Evolutionary conservation across 35 echinoderm and acorn worm species (phyloP), one percentile per base, ranked within the genome.

Genomic region (Strongylocentrotus purpuratus): DNA sequence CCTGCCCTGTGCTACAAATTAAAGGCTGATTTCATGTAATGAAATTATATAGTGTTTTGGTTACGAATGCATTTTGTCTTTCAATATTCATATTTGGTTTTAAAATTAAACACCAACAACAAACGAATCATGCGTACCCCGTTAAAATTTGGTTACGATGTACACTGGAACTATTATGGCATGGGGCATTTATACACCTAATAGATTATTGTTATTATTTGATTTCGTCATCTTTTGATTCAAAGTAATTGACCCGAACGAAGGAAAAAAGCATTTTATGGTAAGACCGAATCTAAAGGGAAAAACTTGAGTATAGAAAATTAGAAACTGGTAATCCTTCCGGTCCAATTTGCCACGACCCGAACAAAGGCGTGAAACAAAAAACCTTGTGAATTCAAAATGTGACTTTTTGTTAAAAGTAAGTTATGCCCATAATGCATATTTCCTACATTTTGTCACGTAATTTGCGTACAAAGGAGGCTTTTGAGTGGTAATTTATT

Each of bases 391-490:
- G 65, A n/a, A 78, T 28, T 28, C 65, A 78, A 22, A 78, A 78
- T n/a, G 28, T 28, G 28, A 78, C 65, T 22, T 78, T 78, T 78
- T 18, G 7, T 28, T 2, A 78, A n/a, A 78, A 78, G 20, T n/a
- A n/a, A 78, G 4, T n/a, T 22, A 78, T 78, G 65, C 65, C 65
- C 65, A 78, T 78, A 78, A 78, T 78, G 65, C 65, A 78, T 78
- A 78, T 22, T 22, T 78, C 65, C 65, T 78, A 78, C 65, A 78
- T 78, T 78, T 78, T 78, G 65, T 78, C 65, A 78, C 65, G 65
- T 78, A 78, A 9, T n/a, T 55, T 22, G 20, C n/a, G 22, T 70
- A 78, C 65, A 78, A 78, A 78, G 65, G 65, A 28, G 25, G 65
- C 65, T 9, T 28, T 78, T 78, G 65, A 78, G 65, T 7, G 20